Evolutionary conservation across 2,888 invertebrate species (phyloP).

Genomic region (Lordiphosa fenestrarum): DNA sequence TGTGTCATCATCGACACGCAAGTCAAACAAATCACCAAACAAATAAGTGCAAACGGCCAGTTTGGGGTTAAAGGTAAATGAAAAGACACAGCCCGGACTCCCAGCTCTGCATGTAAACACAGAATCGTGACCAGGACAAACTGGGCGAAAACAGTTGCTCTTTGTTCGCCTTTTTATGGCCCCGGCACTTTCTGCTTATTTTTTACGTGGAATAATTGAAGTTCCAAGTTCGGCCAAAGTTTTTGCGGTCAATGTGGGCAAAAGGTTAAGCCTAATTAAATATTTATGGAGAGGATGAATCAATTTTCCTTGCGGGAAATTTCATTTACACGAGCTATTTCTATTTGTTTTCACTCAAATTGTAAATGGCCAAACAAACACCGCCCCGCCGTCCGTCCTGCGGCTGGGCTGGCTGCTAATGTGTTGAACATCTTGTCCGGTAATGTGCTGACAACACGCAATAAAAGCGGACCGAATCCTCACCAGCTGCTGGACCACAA

Average conservation of each 20-base stretch:
- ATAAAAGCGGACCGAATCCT: constrained; percentile 31
- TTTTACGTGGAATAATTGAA: constrained; percentile 75
- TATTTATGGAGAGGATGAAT: constrained; percentile 54
- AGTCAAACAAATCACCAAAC: constrained; percentile 76
- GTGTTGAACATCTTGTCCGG: constrained; percentile 61
- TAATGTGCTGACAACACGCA: constrained; percentile 68
- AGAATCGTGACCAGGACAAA: constrained; percentile 63
- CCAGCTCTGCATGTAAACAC: constrained; percentile 46
- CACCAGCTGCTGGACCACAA: constrained; percentile 25
- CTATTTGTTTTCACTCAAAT: constrained; percentile 63
- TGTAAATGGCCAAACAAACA: constrained; percentile 44
- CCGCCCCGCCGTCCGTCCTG: neutral
- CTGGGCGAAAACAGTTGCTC: constrained; percentile 19
- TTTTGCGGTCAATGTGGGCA: constrained; percentile 43
- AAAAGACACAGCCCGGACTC: constrained; percentile 38
- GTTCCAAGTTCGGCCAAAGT: constrained; percentile 43
- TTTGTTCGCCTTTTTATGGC: constrained; percentile 16
- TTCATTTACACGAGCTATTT: constrained; percentile 55
- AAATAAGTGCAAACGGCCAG: constrained; percentile 54
- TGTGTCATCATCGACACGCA: constrained; percentile 77
- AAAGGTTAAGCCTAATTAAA: constrained; percentile 70
- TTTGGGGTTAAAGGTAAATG: constrained; percentile 22
- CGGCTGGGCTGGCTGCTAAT: constrained; percentile 41
- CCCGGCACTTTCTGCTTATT: constrained; percentile 39
- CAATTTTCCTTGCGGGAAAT: constrained; percentile 44